A percentile compares a stretch with the other conserved stretches of the same genome.
phyloP scores from a whole-genome alignment of 2,113 vertebrate genomes.

The Laticauda colubrina region DNA sequence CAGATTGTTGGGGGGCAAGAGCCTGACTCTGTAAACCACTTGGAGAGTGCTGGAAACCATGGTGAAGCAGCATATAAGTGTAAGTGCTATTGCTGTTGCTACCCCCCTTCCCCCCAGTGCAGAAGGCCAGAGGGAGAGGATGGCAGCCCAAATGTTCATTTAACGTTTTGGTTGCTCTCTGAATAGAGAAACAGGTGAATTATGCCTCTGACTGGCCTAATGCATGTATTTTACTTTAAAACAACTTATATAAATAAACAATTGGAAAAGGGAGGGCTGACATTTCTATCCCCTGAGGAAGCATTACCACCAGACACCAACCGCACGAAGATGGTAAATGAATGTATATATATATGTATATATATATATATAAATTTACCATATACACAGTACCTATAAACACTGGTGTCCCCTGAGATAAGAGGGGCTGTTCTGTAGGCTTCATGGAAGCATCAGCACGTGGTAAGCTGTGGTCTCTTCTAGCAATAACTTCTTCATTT shows the following conservation, averaged over 20 bases:
- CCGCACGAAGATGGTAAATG: neutral
- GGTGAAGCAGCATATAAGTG: too few relatives aligned
- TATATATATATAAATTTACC: too few relatives aligned
- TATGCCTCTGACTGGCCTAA: neutral
- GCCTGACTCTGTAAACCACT: too few relatives aligned
- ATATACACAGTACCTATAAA: neutral
- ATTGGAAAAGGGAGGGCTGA: neutral
- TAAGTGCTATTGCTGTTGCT: too few relatives aligned
- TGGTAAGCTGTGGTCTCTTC: neutral
- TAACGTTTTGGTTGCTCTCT: neutral
- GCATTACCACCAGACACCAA: neutral
- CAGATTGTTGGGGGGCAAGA: too few relatives aligned
- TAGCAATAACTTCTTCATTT: neutral
- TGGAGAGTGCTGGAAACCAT: too few relatives aligned
- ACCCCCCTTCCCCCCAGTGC: neutral
- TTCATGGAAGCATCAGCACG: neutral
- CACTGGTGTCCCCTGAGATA: neutral
- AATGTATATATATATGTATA: neutral
- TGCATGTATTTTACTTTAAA: neutral
- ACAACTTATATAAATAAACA: neutral
- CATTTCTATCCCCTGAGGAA: neutral
- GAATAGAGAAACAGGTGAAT: neutral
- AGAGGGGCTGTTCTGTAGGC: neutral
- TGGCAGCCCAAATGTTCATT: neutral
- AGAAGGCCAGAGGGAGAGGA: neutral